Evolutionary conservation across 2,888 invertebrate species (phyloP).

Genomic region (Sclerodermus sp.): DNA sequence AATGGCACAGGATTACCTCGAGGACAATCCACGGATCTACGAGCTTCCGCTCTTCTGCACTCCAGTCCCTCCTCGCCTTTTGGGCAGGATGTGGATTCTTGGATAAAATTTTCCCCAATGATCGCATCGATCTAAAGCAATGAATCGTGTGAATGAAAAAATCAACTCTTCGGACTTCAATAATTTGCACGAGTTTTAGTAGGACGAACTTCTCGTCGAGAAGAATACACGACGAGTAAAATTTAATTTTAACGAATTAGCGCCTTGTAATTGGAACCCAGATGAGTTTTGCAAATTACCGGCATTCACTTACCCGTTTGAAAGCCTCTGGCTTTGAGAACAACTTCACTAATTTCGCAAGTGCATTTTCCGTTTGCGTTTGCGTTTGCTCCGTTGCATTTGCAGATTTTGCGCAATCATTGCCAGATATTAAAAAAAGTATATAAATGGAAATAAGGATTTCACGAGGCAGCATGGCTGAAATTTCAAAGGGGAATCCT

Average conservation of each 20-base stretch:
- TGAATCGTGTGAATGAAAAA: neutral
- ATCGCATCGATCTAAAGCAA: slow-evolving; percentile 44
- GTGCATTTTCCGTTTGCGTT: slow-evolving; percentile 37
- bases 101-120: slow-evolving; percentile 47
- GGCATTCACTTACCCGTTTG: slow-evolving; percentile 50
- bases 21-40: slow-evolving; percentile 54
- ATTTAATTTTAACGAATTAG: neutral
- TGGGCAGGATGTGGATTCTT: slow-evolving; percentile 47
- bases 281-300: neutral
- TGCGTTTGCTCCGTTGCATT: slow-evolving; percentile 26
- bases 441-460: slow-evolving; percentile 17
- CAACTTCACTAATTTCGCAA: slow-evolving; percentile 53
- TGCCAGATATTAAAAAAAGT: slow-evolving; percentile 6
- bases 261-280: neutral
- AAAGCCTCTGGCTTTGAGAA: slow-evolving; percentile 56
- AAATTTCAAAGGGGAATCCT: slow-evolving; percentile 6
- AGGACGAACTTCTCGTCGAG: neutral
- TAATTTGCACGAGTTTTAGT: neutral
- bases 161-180: too few relatives aligned
- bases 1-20: slow-evolving; percentile 54
- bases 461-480: slow-evolving; percentile 8
- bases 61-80: slow-evolving; percentile 54
- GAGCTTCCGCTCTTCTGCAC: slow-evolving; percentile 54
- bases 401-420: slow-evolving; percentile 16
- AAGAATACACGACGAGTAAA: too few relatives aligned